Evolutionary conservation across 2,113 vertebrate species (phyloP).

Genomic region (Macquaria australasica): DNA sequence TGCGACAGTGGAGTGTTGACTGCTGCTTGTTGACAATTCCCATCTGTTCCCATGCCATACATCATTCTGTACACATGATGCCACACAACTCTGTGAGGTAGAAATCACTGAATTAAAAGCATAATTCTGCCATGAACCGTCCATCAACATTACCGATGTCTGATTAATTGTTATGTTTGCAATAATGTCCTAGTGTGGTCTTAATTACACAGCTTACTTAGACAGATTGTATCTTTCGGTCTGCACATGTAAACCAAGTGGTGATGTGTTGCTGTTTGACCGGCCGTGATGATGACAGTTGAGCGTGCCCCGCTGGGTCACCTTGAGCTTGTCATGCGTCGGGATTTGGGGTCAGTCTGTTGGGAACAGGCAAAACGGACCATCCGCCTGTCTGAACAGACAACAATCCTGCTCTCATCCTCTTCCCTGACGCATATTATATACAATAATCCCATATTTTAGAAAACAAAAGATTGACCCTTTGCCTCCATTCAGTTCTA

Average conservation of each 20-base stretch:
- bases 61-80: neutral
- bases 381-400: neutral
- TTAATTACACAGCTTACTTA: neutral
- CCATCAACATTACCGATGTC: neutral
- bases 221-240: neutral
- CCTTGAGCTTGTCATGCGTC: neutral
- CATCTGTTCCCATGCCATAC: neutral
- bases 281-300: neutral
- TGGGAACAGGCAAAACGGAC: neutral
- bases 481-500: neutral
- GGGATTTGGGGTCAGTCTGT: neutral
- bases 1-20: slow-evolving; percentile 3
- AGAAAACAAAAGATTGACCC: slow-evolving; percentile 19
- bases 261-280: neutral
- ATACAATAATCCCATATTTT: slow-evolving; percentile 11
- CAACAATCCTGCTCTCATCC: neutral
- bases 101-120: neutral
- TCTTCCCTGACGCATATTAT: neutral
- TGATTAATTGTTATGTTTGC: neutral
- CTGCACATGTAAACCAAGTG: neutral
- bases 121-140: neutral
- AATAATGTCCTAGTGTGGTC: neutral
- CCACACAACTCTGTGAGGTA: neutral
- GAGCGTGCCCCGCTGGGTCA: neutral
- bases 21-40: slow-evolving; percentile 17